Percentiles rank a stretch among this genome's conserved stretches.
These are phyloP conservation scores for Hydrozoanthus gracilis DNA, from an alignment of 92 coral and sea anemone species.

Conservation along the genomic window DNA sequence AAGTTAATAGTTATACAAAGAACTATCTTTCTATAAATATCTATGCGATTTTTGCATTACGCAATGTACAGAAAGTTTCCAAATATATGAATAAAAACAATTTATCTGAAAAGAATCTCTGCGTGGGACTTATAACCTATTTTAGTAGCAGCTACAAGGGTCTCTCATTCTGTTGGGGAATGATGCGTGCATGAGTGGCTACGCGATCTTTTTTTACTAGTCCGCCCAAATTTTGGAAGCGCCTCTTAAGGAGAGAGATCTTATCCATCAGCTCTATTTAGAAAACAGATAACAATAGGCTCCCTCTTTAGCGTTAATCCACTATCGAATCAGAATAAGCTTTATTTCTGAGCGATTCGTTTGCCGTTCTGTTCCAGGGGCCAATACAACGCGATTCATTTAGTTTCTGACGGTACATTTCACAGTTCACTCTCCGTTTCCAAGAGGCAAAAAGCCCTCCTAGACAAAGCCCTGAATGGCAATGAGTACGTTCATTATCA, in stretches of 20 bases:
- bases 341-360: slow-evolving; percentile 8
- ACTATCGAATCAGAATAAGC: neutral
- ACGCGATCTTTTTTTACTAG: neutral
- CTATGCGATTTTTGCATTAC: slow-evolving; percentile 28
- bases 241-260: neutral
- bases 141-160: slow-evolving; percentile 20
- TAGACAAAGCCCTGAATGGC: neutral
- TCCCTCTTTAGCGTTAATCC: neutral
- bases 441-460: slow-evolving; percentile 14
- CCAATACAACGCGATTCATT: slow-evolving; percentile 19
- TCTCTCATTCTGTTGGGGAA: neutral
- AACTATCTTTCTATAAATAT: slow-evolving; percentile 12
- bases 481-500: neutral
- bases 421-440: slow-evolving; percentile 24
- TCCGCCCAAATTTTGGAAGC: neutral
- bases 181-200: slow-evolving; percentile 42
- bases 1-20: slow-evolving; percentile 25
- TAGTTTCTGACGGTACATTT: slow-evolving; percentile 16
- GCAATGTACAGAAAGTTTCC: slow-evolving; percentile 42
- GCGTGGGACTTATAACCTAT: slow-evolving; percentile 30
- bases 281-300: slow-evolving; percentile 19
- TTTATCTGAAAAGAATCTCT: slow-evolving; percentile 35
- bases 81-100: slow-evolving; percentile 24
- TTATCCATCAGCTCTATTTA: neutral
- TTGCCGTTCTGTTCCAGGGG: neutral